A percentile compares a stretch with the other conserved stretches of the same genome.
These are phyloP conservation scores for Nestor notabilis DNA, from an alignment of 2,113 vertebrate genomes.

Conservation along the genomic window DNA sequence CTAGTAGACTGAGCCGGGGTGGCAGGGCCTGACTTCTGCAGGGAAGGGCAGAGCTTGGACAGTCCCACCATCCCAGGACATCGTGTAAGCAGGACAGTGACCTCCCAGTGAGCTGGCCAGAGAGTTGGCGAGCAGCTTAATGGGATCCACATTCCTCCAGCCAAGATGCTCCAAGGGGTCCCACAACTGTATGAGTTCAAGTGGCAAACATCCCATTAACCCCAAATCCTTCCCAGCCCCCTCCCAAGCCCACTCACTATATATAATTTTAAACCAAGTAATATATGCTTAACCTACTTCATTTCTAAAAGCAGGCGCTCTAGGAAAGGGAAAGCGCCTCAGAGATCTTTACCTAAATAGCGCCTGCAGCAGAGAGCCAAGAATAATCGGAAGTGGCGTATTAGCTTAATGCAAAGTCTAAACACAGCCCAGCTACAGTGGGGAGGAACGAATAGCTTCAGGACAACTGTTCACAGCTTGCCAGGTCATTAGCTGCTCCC, in stretches of 20 bases:
- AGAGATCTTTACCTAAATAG: constrained; percentile 50
- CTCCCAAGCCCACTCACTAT: neutral
- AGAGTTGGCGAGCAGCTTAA: neutral
- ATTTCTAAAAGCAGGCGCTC: constrained; percentile 60
- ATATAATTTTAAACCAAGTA: constrained; percentile 49
- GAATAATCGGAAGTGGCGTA: constrained; percentile 53
- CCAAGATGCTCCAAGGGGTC: neutral
- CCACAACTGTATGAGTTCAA: neutral
- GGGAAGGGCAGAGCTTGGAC: neutral
- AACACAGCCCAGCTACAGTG: neutral
- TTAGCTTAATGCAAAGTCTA: constrained; percentile 47
- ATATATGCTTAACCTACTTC: constrained; percentile 46
- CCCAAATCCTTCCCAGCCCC: neutral
- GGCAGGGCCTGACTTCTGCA: neutral
- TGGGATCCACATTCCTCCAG: neutral
- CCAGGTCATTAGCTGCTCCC: constrained; percentile 63
- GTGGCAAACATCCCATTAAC: neutral
- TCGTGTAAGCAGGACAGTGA: neutral
- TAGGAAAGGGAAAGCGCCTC: constrained; percentile 58
- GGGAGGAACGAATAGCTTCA: constrained; percentile 16
- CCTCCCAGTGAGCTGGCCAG: neutral
- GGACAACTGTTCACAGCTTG: constrained; percentile 60
- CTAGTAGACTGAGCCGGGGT: fast-evolving
- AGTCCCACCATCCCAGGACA: neutral
- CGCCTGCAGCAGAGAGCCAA: constrained; percentile 34